Conservation (phyloP, 2,113 vertebrate genomes). For the Glareola pratincola region DNA sequence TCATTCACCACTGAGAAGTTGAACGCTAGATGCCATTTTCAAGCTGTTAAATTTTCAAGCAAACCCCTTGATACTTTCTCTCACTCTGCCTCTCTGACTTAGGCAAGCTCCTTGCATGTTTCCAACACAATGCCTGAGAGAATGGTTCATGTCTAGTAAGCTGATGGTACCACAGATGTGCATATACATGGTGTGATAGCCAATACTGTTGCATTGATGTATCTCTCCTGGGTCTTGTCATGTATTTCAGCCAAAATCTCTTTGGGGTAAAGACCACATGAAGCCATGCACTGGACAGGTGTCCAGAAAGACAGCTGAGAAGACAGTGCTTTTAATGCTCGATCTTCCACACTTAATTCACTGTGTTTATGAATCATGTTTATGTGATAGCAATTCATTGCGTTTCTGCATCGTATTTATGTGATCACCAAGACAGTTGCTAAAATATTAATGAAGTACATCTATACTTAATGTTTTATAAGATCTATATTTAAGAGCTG, state of each 20-base stretch:
- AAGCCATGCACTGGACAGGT: background rate
- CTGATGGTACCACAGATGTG: background rate
- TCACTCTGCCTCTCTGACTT: background rate
- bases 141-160: background rate
- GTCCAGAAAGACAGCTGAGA: background rate
- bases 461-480: background rate
- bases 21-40: background rate
- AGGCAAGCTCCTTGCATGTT: background rate
- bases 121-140: background rate
- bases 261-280: background rate
- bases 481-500: background rate
- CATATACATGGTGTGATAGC: no score
- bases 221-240: background rate
- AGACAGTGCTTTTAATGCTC: background rate
- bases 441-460: constrained; percentile 22
- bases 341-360: background rate
- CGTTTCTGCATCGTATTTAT: background rate
- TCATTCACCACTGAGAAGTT: background rate
- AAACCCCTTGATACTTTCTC: background rate
- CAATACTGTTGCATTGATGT: background rate
- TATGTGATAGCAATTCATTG: background rate
- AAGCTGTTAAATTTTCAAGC: background rate
- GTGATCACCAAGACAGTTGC: background rate
- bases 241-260: background rate
- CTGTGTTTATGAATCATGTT: background rate